A percentile compares a stretch with the other conserved stretches of the same genome.
These are phyloP conservation scores for Mobula hypostoma DNA, from an alignment of 2,113 vertebrate genomes.

Conservation along the genomic window DNA sequence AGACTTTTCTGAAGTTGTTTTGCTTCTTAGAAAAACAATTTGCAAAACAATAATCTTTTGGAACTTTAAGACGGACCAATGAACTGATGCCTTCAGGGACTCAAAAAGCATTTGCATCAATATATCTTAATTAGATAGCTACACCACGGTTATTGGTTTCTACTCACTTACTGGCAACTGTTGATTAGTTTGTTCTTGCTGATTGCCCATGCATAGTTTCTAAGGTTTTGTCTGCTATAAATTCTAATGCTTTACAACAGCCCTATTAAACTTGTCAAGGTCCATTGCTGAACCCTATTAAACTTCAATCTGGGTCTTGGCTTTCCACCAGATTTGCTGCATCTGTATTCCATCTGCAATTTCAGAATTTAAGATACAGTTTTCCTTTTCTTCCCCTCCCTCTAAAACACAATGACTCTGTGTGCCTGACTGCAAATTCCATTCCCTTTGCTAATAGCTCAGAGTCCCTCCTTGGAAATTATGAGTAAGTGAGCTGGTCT, in stretches of 20 bases:
- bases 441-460: too few species aligned
- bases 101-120: slow-evolving; percentile 8
- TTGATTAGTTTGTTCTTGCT: slow-evolving; percentile 35
- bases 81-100: slow-evolving; percentile 17
- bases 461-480: too few species aligned
- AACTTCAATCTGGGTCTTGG: slow-evolving; percentile 17
- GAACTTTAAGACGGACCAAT: background rate
- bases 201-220: slow-evolving; percentile 23
- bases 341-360: slow-evolving; percentile 11
- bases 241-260: slow-evolving; percentile 34
- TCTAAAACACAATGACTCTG: too few species aligned
- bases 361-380: background rate
- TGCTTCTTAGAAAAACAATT: slow-evolving; percentile 23
- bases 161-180: slow-evolving; percentile 28
- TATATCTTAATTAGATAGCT: slow-evolving; percentile 33
- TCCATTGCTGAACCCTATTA: slow-evolving; percentile 25
- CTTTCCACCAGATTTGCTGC: slow-evolving; percentile 14
- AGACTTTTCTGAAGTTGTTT: background rate
- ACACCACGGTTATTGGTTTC: slow-evolving; percentile 32
- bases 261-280: slow-evolving; percentile 27
- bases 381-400: background rate
- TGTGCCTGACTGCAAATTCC: background rate
- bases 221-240: slow-evolving; percentile 1
- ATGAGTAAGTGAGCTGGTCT: too few species aligned
- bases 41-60: slow-evolving; percentile 16